Evolutionary conservation across 1,140 invertebrate species (phyloP).

Genomic region (Hyphantria cunea): DNA sequence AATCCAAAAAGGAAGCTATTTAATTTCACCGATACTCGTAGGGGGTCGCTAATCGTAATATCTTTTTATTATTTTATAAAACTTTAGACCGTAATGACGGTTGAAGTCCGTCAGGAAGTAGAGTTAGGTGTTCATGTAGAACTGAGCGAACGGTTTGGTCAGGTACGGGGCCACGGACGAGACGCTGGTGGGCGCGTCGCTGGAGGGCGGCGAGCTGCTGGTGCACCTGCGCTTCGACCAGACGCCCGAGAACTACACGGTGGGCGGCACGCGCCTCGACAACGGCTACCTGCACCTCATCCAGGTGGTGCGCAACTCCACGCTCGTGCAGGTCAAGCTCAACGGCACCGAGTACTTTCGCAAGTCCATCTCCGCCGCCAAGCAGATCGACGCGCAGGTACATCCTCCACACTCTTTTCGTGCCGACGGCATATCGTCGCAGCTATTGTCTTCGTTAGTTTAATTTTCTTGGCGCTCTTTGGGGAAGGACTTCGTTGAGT

Average conservation of each 20-base stretch:
- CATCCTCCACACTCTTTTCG: background rate
- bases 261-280: conserved; percentile 90
- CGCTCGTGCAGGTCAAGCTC: conserved; percentile 91
- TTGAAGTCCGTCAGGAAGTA: too few species aligned
- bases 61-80: too few species aligned
- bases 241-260: conserved; percentile 90
- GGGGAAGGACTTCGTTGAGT: too few species aligned
- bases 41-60: too few species aligned
- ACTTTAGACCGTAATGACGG: too few species aligned
- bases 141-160: too few species aligned
- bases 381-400: conserved; percentile 89
- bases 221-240: conserved; percentile 91
- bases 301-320: conserved; percentile 89
- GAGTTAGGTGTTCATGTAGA: too few species aligned
- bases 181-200: conserved; percentile 89
- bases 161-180: conserved; percentile 78
- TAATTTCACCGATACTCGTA: too few species aligned
- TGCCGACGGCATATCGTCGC: too few species aligned
- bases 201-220: conserved; percentile 89
- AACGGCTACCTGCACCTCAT: conserved; percentile 94
- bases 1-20: too few species aligned
- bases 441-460: too few species aligned
- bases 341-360: conserved; percentile 94
- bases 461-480: too few species aligned
- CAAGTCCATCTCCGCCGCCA: conserved; percentile 90